Evolutionary conservation across 2,113 vertebrate species (phyloP), one percentile per base, ranked within the genome.

Genomic region (Hemicordylus capensis): DNA sequence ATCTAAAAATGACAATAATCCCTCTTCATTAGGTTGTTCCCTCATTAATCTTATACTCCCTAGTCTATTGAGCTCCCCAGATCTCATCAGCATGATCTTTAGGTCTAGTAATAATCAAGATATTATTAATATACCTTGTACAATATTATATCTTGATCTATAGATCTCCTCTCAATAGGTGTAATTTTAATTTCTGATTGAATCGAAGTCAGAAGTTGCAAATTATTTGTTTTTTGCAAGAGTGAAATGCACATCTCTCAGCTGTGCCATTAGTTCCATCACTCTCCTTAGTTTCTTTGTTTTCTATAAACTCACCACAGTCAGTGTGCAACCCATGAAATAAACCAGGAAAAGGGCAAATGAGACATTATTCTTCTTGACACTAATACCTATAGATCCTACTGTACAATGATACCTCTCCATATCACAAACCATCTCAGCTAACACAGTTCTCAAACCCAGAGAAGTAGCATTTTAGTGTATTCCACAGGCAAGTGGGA

Each of bases 281-380:
- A 85, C 81, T 82, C 59, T 85, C 77, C 83, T 89, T 85, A 54
- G 44, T 76, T 90, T 74, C 93, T 95, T 94, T 96, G 94, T 95
- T 95, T 95, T 90, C 93, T 93, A 91, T 93, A 90, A 94, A 92
- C 93, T 94, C 90, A 84, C 89, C 91, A 86, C 87, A 80, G 67
- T 89, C 91, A 94, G 92, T 93, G 92, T 93, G 90, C 88, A 93
- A 94, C 88, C 91, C 88, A 91, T 86, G 92, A 82, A 95, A 91
- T 91, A 95, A 96, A 87, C 88, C 86, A 83, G 90, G 87, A 94
- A 96, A 95, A 94, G 95, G 95, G 92, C 93, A 94, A 94, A 92
- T 75, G 87, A 93, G 93, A 90, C 93, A 94, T 96, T 96, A 48
- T 85, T 95, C 94, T 95, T 96, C 93, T 91, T 95, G 95, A 96